These are phyloP conservation scores for Peromyscus eremicus DNA, from an alignment of 2,797 vertebrate species.

Conservation along the genomic window DNA sequence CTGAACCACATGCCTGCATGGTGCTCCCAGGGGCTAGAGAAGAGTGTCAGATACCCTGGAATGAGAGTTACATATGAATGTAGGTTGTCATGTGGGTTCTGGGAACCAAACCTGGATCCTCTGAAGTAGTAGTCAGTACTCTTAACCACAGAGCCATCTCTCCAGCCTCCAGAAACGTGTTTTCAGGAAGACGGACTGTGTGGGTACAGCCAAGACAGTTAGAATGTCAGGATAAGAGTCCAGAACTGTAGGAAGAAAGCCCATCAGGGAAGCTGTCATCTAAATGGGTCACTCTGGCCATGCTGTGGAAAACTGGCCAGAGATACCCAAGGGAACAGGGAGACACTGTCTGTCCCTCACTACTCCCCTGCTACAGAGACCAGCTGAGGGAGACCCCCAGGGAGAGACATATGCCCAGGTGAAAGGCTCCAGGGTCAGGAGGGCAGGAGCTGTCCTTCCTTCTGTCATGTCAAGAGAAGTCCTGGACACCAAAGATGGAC, in stretches of 20 bases:
- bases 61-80: not conserved
- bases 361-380: not conserved
- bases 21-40: not conserved
- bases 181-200: accelerated
- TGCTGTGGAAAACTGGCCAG: accelerated
- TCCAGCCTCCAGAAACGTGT: not conserved
- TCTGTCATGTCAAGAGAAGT: accelerated
- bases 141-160: not conserved
- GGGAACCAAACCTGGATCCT: not conserved
- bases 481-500: no score
- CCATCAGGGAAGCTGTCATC: not conserved
- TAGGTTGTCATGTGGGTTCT: not conserved
- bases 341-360: not conserved
- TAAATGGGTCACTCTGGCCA: not conserved
- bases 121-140: not conserved
- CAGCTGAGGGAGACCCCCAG: not conserved
- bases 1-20: not conserved
- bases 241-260: not conserved
- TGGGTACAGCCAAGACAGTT: not conserved
- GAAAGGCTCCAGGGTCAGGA: not conserved
- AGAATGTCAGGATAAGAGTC: accelerated
- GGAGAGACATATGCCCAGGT: not conserved
- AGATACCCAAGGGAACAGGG: not conserved
- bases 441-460: accelerated
- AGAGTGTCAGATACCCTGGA: no score